Evolutionary conservation across 2,888 invertebrate genomes (phyloP).

Genomic region (Hymenopus coronatus): DNA sequence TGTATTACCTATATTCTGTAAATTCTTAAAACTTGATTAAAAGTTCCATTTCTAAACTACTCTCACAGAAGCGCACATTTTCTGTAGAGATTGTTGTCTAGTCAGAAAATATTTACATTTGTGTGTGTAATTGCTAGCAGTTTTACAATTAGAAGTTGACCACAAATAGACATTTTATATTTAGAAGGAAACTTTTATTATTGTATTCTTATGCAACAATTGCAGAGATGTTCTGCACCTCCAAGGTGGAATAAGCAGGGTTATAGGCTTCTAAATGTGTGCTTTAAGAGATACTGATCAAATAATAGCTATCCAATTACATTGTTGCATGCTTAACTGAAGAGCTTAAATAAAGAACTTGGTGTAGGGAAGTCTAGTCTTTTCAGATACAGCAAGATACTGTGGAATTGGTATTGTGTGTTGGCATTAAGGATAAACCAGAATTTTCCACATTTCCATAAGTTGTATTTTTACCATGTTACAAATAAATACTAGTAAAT

Average conservation of each 20-base stretch:
- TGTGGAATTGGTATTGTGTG: too few species aligned
- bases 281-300: background rate
- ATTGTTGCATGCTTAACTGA: background rate
- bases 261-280: background rate
- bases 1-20: background rate
- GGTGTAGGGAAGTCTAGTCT: too few species aligned
- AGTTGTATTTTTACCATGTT: too few species aligned
- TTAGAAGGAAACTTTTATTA: background rate
- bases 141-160: background rate
- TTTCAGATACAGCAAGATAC: too few species aligned
- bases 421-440: too few species aligned
- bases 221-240: background rate
- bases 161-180: background rate
- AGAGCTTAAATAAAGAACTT: too few species aligned
- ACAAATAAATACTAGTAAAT: too few species aligned
- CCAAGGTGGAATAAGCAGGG: background rate
- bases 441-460: too few species aligned
- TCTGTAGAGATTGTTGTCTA: background rate
- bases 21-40: background rate
- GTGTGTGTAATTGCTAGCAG: background rate
- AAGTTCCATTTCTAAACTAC: background rate
- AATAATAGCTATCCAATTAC: background rate
- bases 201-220: background rate
- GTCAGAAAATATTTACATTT: background rate
- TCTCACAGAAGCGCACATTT: background rate